Evolutionary conservation across 2,113 vertebrate species (phyloP).

Genomic region (Pseudopodoces humilis): DNA sequence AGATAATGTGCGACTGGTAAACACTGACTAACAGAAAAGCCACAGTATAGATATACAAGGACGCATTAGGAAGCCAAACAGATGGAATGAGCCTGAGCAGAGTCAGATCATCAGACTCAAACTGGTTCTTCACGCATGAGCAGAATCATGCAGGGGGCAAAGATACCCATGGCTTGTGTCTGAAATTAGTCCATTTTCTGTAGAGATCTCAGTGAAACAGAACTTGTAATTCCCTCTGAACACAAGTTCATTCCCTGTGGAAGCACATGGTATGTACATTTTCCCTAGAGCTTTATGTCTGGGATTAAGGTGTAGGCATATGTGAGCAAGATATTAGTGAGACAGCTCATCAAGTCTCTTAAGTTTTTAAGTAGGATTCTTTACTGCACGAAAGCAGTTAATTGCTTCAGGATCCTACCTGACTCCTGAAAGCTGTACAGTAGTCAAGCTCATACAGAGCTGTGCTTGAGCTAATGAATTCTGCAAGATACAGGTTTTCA

Average conservation of each 20-base stretch:
- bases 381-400: background rate
- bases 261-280: background rate
- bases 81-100: background rate
- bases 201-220: background rate
- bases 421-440: background rate
- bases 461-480: background rate
- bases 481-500: background rate
- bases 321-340: background rate
- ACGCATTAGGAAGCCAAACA: background rate
- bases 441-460: background rate
- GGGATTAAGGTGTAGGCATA: background rate
- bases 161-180: background rate
- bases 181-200: background rate
- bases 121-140: background rate
- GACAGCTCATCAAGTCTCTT: background rate
- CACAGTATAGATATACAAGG: background rate
- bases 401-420: background rate
- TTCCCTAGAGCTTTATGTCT: background rate
- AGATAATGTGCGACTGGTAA: background rate
- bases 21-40: background rate
- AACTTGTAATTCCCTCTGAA: background rate
- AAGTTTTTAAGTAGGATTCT: background rate
- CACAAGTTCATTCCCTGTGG: background rate
- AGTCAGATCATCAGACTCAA: background rate
- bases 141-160: background rate